phyloP scores from a whole-genome alignment of 2,888 invertebrate genomes.

The Melinaea menophilus region DNA sequence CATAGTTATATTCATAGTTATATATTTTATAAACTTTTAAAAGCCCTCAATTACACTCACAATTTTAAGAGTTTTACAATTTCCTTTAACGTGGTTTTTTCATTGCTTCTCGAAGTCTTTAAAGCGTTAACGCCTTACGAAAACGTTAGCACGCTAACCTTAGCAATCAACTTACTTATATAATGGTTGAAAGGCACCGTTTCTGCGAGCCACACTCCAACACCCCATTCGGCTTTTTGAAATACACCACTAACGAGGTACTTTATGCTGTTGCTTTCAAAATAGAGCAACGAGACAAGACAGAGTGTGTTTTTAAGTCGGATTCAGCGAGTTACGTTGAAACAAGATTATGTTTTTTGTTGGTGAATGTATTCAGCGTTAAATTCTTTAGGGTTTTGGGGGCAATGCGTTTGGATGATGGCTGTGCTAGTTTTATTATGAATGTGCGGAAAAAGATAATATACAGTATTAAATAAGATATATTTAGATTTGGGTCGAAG shows the following conservation, averaged over 20 bases:
- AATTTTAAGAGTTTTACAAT: slow-evolving; percentile 10
- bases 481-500: too few relatives aligned
- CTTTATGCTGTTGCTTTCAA: slow-evolving; percentile 44
- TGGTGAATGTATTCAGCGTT: slow-evolving; percentile 19
- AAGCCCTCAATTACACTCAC: too few relatives aligned
- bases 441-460: background rate
- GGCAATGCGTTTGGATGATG: slow-evolving; percentile 15
- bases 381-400: slow-evolving; percentile 25
- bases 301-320: slow-evolving; percentile 33
- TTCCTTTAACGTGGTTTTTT: slow-evolving; percentile 17
- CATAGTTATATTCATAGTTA: too few relatives aligned
- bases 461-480: too few relatives aligned
- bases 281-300: slow-evolving; percentile 32
- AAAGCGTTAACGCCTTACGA: slow-evolving; percentile 22
- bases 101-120: slow-evolving; percentile 20
- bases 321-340: slow-evolving; percentile 11
- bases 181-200: slow-evolving; percentile 50
- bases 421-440: slow-evolving; percentile 9
- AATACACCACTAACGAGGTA: slow-evolving; percentile 64
- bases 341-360: slow-evolving; percentile 27
- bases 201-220: slow-evolving; percentile 30
- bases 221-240: slow-evolving; percentile 52
- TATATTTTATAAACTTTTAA: too few relatives aligned
- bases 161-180: slow-evolving; percentile 52
- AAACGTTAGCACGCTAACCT: slow-evolving; percentile 14